These are phyloP conservation scores for Labia minor DNA, from an alignment of 2,888 invertebrate species.

Conservation along the genomic window DNA sequence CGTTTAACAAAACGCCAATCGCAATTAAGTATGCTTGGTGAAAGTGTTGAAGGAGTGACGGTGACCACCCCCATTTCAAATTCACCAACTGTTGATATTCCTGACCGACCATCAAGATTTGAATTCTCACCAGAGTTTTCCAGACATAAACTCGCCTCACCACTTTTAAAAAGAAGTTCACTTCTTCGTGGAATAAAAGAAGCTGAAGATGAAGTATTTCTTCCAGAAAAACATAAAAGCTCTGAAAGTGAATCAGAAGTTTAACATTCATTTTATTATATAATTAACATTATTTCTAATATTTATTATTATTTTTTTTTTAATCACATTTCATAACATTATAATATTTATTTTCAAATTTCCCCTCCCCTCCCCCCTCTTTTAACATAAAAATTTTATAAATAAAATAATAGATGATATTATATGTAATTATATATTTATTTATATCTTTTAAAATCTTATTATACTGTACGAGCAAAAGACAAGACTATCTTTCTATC, in stretches of 20 bases:
- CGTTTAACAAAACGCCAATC: constrained; percentile 19
- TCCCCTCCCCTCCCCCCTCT: too few species aligned
- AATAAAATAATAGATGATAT: too few species aligned
- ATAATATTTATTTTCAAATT: too few species aligned
- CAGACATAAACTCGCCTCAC: not conserved
- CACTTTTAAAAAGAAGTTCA: not conserved
- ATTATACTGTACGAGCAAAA: too few species aligned
- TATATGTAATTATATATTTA: too few species aligned
- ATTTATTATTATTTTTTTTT: too few species aligned
- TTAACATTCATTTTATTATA: not conserved
- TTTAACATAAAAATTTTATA: too few species aligned
- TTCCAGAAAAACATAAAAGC: constrained; percentile 2
- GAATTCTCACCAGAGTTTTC: not conserved
- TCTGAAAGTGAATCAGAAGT: not conserved
- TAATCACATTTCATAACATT: too few species aligned
- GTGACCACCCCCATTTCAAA: not conserved
- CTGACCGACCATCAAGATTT: not conserved
- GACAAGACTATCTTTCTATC: too few species aligned
- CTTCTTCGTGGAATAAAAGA: not conserved
- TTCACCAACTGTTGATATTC: not conserved
- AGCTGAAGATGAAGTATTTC: constrained; percentile 14
- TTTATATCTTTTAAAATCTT: too few species aligned
- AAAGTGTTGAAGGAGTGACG: not conserved
- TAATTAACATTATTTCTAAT: too few species aligned
- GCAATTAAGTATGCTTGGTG: not conserved